Base-by-base conservation (phyloP, 2,888 invertebrate species). In the Volucella zonaria region DNA sequence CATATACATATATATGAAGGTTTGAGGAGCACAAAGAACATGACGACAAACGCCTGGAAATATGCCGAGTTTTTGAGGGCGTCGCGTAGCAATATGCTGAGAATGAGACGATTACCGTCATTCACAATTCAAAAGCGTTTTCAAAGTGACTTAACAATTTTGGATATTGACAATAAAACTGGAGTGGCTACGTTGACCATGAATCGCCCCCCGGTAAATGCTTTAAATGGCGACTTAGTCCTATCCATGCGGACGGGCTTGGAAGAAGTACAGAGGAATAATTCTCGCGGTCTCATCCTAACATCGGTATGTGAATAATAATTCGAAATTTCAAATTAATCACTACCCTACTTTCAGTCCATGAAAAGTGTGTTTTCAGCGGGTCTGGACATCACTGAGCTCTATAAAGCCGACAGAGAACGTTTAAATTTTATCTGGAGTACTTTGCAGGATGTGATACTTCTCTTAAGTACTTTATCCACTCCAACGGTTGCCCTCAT, bases 341-440 rank as follows among this genome's bases (percentile, higher is more conserved):
- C 1, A 42, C 14, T 11, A 18, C 10, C 56, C 0, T 76, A 15
- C 6, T 66, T 51, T 90, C 92, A 42, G 95, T 93, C 94, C 11
- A 93, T 94, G 0, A 93, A 95, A 62, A 94, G 94, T 81, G 93
- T 96, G 52, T 97, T 96, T 89, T 95, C 94, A 12, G 96, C 95
- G 31, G 97, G 97, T 14, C 91, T 97, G 74, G 96, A 97, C 89
- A 95, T 97, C 31, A 93, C 94, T 92, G 96, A 97, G 92, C 95
- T 97, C 95, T 96, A 96, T 89, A 95, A 96, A 89, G 95, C 96
- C 0, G 93, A 96, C 64, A 88, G 92, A 61, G 94, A 95, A 43
- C 92, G 95, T 86, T 92, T 94, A 0, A 93, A 92, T 87, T 91
- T 93, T 59, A 96, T 95, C 90, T 97, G 96, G 96, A 92, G 92